A percentile compares a stretch with the other conserved stretches of the same genome.
These are phyloP conservation scores for Etheostoma spectabile DNA, from an alignment of 2,113 vertebrate species.

Conservation along the genomic window DNA sequence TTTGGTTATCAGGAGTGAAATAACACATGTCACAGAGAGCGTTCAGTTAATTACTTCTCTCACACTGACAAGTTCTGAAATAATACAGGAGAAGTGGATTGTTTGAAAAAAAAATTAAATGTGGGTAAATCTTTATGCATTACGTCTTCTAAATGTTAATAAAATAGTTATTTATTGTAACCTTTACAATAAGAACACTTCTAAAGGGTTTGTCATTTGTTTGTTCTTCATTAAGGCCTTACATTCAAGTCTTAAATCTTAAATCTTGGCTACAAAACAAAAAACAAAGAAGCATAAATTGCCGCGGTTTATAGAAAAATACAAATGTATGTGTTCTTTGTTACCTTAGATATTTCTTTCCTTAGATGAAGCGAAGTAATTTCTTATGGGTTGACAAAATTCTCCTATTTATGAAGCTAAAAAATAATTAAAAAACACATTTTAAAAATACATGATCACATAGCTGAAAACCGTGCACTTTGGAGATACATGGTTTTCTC, in stretches of 20 bases:
- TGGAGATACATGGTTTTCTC: neutral
- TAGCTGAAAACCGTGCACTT: neutral
- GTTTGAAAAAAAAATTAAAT: slow-evolving; percentile 3
- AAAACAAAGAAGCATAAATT: neutral
- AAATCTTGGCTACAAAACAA: neutral
- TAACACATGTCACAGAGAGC: neutral
- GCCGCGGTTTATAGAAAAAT: neutral
- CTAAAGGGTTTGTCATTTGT: neutral
- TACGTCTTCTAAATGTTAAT: too few species aligned
- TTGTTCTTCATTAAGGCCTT: neutral
- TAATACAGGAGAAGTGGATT: neutral
- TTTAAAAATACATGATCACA: neutral
- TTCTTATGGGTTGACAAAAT: neutral
- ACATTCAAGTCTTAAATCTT: neutral
- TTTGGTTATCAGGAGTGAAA: slow-evolving; percentile 9
- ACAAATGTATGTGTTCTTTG: neutral
- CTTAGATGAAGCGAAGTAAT: neutral
- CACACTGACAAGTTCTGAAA: neutral
- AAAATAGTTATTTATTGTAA: neutral
- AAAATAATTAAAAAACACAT: neutral
- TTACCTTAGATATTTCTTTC: neutral
- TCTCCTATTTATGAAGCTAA: neutral
- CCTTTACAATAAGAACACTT: slow-evolving; percentile 6
- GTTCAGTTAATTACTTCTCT: slow-evolving; percentile 4
- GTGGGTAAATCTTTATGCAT: too few species aligned